Base-by-base conservation (phyloP, 1,140 invertebrate species). In the Laupala kohalensis region DNA sequence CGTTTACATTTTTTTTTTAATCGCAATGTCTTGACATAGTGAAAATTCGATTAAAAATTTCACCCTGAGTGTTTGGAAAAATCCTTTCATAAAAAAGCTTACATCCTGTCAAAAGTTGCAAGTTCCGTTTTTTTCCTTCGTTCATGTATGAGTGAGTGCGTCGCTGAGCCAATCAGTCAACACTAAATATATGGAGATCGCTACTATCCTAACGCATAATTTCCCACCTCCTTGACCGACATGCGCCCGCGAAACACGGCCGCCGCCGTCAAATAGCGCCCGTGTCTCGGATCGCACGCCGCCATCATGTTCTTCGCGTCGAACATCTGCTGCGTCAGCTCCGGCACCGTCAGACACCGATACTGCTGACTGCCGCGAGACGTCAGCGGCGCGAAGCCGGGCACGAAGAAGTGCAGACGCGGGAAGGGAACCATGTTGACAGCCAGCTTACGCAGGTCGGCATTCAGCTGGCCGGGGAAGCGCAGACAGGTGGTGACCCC, bases 381-480 rank as follows among this genome's bases (percentile, higher is more conserved):
- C 19, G 95, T 96, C 1, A 97, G 85, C 13, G 96, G 95, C 12
- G 95, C 95, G 79, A 97, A 97, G 19, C 95, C 95, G 37, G 95
- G 95, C 89, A 96, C 96, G 81, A 96, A 98, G 87, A 98, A 98
- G 81, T 98, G 95, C 27, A 98, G 86, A 78, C 96, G 89, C 63
- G 96, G 96, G 85, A 96, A 98, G 69, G 95, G 96, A 53, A 98
- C 95, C 96, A 97, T 97, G 82, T 98, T 97, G 23, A 98, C 96
- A 29, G 96, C 96, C 74, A 98, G 80, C 85, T 98, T 98, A 70
- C 96, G 85, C 64, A 98, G 83, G 84, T 98, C 96, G 67, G 96
- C 94, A 77, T 91, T 92, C 63, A 91, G 76, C 74, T 90, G 89
- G 23, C 90, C 90, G 25, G 90, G 89, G 79, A 91, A 92, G 75